Evolutionary conservation across 2,797 vertebrate genomes (phyloP), one percentile per base, ranked within the genome.

Genomic region (Poecilia velifera): DNA sequence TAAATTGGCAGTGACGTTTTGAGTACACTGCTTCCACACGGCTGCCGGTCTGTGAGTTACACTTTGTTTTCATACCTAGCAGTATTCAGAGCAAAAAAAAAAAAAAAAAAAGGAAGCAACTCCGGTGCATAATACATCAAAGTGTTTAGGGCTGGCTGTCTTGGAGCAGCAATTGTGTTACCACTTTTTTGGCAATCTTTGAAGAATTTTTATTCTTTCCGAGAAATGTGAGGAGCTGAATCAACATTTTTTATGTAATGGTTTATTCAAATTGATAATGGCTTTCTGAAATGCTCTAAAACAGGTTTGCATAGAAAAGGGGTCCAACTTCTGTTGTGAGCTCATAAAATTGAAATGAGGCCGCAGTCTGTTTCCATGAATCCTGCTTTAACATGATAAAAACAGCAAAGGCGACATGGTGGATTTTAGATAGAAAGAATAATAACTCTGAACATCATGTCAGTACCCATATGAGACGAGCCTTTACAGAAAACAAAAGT

Each of bases 1-100:
- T 95, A 94, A 94, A 95, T 93, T 91, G 90, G 73, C 87, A 68
- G 79, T 90, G 93, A 94, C 92, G 84, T 83, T 93, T 91, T 92
- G 82, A 93, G 89, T 77, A 88, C 87, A 76, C 87, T 59, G 81
- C 83, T 88, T 86, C 88, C 84, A 71, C 82, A 75, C 76, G 6
- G 57, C 80, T 82, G 79, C 82, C 64, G 84, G 76, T 86, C 82
- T 59, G 82, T 92, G 79, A 81, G 82, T 86, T 86, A 81, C 79
- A 71, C 82, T 92, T 86, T 85, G 81, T 90, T 91, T 90, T 88
- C 46, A 80, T 62, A 80, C 34, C 79, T 72, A 75, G 86, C 51
- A 45, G 76, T 72, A 66, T 86, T 78, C 82, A 41, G 20, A 78
- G 76, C 47, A 79, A 81, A 43, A 81, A 41, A 43, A 81, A 62